A percentile compares a stretch with the other conserved stretches of the same genome.
Conservation (phyloP, 1,140 invertebrate species). For the Bursaphelenchus mucronatus region DNA sequence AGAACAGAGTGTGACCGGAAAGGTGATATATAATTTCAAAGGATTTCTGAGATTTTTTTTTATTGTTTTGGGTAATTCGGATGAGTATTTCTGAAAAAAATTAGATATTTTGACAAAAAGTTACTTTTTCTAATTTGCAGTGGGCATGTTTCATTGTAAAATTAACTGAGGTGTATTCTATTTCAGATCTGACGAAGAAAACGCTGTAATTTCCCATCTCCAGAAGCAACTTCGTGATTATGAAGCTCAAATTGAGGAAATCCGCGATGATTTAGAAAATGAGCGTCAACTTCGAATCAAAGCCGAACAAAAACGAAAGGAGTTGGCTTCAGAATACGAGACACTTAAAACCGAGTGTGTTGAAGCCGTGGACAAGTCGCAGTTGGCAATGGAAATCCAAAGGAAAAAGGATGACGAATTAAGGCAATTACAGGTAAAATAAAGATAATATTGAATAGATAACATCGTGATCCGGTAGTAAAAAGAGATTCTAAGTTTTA, state of each 20-base stretch:
- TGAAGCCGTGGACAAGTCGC: slow-evolving; percentile 88
- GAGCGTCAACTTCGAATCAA: slow-evolving; percentile 82
- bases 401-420: slow-evolving; percentile 91
- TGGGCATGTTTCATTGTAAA: neutral
- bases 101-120: slow-evolving; percentile 70
- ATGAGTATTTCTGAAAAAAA: too few relatives aligned
- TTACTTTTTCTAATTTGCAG: neutral
- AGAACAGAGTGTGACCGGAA: too few relatives aligned
- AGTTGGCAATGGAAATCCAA: slow-evolving; percentile 83
- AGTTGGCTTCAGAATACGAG: slow-evolving; percentile 75
- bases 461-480: too few relatives aligned
- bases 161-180: slow-evolving; percentile 3
- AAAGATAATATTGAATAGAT: neutral
- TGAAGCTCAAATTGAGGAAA: slow-evolving; percentile 70
- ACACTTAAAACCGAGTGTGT: slow-evolving; percentile 90
- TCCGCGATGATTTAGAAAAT: slow-evolving; percentile 89
- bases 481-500: too few relatives aligned
- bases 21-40: too few relatives aligned
- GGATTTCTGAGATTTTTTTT: too few relatives aligned
- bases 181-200: slow-evolving; percentile 69
- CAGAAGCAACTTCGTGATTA: slow-evolving; percentile 84
- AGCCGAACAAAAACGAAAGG: slow-evolving; percentile 86
- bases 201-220: slow-evolving; percentile 74
- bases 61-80: too few relatives aligned
- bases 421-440: slow-evolving; percentile 72